phyloP scores from a whole-genome alignment of 1,140 invertebrate genomes.

The Nasonia giraulti region DNA sequence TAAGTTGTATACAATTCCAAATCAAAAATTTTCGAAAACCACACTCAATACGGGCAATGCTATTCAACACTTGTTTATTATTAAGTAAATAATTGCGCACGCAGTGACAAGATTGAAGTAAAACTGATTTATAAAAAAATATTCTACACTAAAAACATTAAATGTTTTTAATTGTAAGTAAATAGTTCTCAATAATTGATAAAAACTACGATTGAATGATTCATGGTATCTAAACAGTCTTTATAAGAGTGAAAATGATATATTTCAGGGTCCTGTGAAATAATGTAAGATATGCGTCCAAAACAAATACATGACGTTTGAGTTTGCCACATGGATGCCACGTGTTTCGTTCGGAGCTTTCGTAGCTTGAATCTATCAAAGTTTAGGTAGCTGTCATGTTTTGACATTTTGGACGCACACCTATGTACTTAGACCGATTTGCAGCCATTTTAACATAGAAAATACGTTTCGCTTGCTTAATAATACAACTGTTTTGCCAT shows the following conservation, averaged over 20 bases:
- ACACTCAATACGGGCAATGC: not conserved
- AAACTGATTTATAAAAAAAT: too few species aligned
- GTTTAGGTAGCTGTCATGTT: not conserved
- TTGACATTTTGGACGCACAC: not conserved
- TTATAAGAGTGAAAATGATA: not conserved
- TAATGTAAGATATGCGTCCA: slow-evolving; percentile 5
- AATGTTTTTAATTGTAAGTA: too few species aligned
- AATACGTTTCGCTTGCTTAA: too few species aligned
- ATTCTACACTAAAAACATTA: too few species aligned
- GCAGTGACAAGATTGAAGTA: too few species aligned
- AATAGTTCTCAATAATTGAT: not conserved
- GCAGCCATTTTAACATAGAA: too few species aligned
- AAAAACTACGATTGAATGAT: not conserved
- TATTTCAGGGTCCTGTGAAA: not conserved
- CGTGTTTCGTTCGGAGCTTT: slow-evolving; percentile 16
- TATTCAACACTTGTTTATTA: not conserved
- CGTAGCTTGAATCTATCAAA: not conserved
- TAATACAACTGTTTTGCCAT: not conserved
- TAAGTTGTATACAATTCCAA: not conserved
- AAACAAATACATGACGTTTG: not conserved
- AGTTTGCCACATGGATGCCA: slow-evolving; percentile 30
- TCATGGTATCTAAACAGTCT: not conserved
- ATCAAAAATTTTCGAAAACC: too few species aligned
- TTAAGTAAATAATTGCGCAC: too few species aligned
- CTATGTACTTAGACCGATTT: not conserved